Percentiles rank a stretch among this genome's conserved stretches.
These are phyloP conservation scores for Zootoca vivipara DNA, from an alignment of 2,113 vertebrate species.

Conservation along the genomic window DNA sequence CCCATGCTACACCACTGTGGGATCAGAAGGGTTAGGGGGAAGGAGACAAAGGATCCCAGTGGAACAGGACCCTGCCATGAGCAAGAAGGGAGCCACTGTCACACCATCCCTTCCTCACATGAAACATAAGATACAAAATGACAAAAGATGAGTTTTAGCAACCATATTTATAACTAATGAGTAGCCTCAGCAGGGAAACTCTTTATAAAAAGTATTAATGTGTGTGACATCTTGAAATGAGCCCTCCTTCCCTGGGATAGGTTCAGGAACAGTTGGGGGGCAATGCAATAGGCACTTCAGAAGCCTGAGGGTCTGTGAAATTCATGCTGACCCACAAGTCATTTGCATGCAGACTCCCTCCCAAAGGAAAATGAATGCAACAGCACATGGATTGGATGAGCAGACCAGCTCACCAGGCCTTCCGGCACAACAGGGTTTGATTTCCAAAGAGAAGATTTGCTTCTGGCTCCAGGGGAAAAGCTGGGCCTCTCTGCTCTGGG, in stretches of 20 bases:
- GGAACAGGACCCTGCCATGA: neutral
- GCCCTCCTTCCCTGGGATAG: neutral
- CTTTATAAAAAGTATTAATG: neutral
- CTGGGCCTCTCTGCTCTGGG: too few species aligned
- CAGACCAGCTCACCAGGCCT: neutral
- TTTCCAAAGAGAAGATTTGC: neutral
- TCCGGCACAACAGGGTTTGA: neutral
- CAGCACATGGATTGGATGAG: neutral
- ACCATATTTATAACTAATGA: neutral
- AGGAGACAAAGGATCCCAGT: too few species aligned
- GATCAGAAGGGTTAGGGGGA: too few species aligned
- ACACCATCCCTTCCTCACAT: neutral
- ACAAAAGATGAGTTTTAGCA: neutral
- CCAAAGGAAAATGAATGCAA: neutral
- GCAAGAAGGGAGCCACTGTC: neutral
- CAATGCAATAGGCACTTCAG: neutral
- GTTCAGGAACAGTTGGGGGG: neutral
- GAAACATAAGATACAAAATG: neutral
- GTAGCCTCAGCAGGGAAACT: neutral
- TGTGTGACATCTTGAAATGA: too few species aligned
- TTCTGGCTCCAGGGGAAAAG: too few species aligned
- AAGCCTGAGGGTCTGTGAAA: neutral
- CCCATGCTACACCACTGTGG: too few species aligned
- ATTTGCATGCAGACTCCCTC: too few species aligned
- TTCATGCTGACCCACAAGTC: neutral